Conservation (phyloP, 64 coral and sea anemone species). For the Orbicella faveolata region DNA sequence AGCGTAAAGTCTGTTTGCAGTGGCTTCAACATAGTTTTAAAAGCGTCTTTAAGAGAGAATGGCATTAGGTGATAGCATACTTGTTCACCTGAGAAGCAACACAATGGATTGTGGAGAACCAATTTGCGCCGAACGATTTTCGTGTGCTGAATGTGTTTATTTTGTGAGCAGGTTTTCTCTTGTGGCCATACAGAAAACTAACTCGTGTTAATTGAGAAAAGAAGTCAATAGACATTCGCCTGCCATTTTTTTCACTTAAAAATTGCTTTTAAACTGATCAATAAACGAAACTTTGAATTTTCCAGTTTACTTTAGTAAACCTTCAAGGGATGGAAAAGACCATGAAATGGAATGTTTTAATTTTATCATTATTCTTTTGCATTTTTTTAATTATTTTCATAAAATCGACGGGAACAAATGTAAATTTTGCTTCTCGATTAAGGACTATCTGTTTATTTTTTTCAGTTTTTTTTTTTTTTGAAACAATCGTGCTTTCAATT, state of each 20-base stretch:
- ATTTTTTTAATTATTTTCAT: no score
- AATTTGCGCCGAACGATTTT: slow-evolving; percentile 16
- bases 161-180: slow-evolving; percentile 12
- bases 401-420: no score
- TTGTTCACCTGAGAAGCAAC: slow-evolving; percentile 8
- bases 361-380: no score
- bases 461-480: no score
- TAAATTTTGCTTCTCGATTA: no score
- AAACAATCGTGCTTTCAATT: neutral
- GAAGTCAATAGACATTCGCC: neutral
- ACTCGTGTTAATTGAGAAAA: neutral
- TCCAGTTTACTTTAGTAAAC: neutral
- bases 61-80: neutral
- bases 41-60: neutral
- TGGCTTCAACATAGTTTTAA: slow-evolving; percentile 8
- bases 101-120: slow-evolving; percentile 7
- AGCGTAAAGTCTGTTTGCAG: slow-evolving; percentile 22
- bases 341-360: no score
- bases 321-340: neutral
- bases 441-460: no score
- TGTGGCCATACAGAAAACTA: neutral
- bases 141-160: neutral
- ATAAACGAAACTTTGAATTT: neutral
- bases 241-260: neutral
- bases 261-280: neutral